These are phyloP conservation scores for Penaeus monodon DNA, from an alignment of 2,888 invertebrate species.

Conservation along the genomic window DNA sequence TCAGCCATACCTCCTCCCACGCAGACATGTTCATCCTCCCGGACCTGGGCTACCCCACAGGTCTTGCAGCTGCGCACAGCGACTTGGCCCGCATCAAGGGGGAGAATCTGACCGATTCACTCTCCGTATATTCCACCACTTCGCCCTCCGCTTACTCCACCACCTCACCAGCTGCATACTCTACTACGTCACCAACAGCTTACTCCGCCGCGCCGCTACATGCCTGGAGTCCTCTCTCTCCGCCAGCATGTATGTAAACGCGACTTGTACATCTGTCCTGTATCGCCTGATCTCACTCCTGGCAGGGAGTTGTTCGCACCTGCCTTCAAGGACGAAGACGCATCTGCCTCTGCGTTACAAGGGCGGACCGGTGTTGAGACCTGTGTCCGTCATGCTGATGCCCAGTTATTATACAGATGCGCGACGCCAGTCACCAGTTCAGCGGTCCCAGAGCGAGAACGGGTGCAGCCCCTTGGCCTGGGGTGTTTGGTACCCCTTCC, in stretches of 20 bases:
- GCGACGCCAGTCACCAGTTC: no score
- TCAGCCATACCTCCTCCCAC: constrained; percentile 26
- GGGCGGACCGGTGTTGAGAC: no score
- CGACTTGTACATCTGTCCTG: no score
- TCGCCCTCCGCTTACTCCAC: neutral
- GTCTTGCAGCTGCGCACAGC: neutral
- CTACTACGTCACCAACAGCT: neutral
- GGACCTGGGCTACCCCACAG: constrained; percentile 9
- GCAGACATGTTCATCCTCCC: constrained; percentile 27
- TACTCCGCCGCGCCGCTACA: constrained; percentile 9
- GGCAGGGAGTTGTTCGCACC: no score
- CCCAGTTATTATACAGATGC: no score
- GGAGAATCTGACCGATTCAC: neutral
- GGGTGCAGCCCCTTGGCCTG: no score
- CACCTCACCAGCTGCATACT: neutral
- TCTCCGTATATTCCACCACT: neutral
- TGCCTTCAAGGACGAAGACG: no score
- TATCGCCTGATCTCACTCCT: no score
- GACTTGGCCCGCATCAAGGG: constrained; percentile 17
- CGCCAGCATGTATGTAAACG: constrained; percentile 13
- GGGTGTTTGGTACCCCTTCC: neutral
- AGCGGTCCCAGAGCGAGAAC: no score
- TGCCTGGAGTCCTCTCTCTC: constrained; percentile 24
- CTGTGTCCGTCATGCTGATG: no score
- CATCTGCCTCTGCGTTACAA: no score